Conservation (phyloP, 2,888 invertebrate genomes). For the Marronus borbonicus region DNA sequence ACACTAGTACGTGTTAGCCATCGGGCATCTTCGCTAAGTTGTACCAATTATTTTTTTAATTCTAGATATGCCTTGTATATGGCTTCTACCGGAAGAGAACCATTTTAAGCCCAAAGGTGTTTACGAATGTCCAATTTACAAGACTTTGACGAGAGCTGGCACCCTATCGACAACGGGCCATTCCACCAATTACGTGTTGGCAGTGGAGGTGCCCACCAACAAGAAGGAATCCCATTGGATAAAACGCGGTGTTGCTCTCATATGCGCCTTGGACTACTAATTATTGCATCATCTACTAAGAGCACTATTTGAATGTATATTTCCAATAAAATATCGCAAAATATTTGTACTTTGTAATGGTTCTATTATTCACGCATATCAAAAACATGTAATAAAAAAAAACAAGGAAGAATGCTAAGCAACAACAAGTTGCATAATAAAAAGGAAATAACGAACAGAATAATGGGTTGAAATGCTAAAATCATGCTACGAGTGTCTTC, state of each 20-base stretch:
- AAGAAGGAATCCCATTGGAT: conserved; percentile 76
- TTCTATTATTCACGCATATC: background rate
- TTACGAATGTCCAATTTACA: conserved; percentile 79
- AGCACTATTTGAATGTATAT: too few relatives aligned
- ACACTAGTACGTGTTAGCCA: conserved; percentile 73
- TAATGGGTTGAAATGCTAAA: too few relatives aligned
- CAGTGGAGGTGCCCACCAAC: conserved; percentile 75
- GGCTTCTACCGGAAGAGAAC: conserved; percentile 79
- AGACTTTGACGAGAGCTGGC: conserved; percentile 77
- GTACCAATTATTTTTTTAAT: conserved; percentile 10
- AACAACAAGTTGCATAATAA: too few relatives aligned
- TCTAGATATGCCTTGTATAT: conserved; percentile 80
- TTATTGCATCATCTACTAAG: too few relatives aligned
- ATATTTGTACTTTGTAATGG: too few relatives aligned
- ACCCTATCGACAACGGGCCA: conserved; percentile 79
- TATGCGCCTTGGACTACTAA: conserved; percentile 74
- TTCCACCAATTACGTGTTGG: conserved; percentile 79
- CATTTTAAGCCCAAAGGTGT: conserved; percentile 72
- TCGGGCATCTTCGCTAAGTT: too few relatives aligned
- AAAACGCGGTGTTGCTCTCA: conserved; percentile 75
- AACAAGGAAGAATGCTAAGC: too few relatives aligned
- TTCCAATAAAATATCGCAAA: too few relatives aligned
- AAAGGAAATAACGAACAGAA: too few relatives aligned
- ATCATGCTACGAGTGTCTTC: too few relatives aligned
- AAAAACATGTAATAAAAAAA: too few relatives aligned